Conservation (phyloP, 2,797 vertebrate genomes). For the Botia almorhae region DNA sequence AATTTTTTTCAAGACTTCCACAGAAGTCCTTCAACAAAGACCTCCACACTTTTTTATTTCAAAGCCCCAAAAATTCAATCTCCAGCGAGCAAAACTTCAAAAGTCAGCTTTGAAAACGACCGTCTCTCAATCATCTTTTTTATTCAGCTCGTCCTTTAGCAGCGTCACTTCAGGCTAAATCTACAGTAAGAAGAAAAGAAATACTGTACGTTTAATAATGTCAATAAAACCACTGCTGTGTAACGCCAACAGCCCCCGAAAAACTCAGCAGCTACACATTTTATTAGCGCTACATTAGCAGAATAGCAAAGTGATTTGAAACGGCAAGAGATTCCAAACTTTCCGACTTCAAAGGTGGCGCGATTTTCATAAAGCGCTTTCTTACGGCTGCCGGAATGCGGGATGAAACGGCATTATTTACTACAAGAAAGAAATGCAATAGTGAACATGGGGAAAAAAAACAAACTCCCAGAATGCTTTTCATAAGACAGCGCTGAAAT, state of each 20-base stretch:
- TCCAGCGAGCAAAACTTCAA: constrained; percentile 64
- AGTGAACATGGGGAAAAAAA: constrained; percentile 35
- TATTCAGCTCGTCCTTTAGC: constrained; percentile 46
- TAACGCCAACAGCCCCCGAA: not conserved
- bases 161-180: constrained; percentile 49
- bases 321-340: constrained; percentile 67
- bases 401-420: constrained; percentile 80
- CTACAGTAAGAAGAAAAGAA: constrained; percentile 20
- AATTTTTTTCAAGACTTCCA: constrained; percentile 20
- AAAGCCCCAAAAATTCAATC: constrained; percentile 52
- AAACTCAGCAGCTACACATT: constrained; percentile 43
- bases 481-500: constrained; percentile 47
- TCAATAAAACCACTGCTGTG: constrained; percentile 42
- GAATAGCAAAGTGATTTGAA: constrained; percentile 65
- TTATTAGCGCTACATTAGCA: constrained; percentile 58
- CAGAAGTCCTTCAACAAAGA: constrained; percentile 37
- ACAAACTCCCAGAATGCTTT: constrained; percentile 53
- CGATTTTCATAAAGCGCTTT: constrained; percentile 70
- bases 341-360: constrained; percentile 69
- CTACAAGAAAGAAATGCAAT: constrained; percentile 54
- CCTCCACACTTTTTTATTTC: constrained; percentile 31
- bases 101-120: constrained; percentile 58
- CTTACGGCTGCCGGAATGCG: constrained; percentile 58
- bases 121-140: constrained; percentile 65
- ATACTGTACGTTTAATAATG: constrained; percentile 41